Evolutionary conservation across 2,797 vertebrate genomes (phyloP), one percentile per base, ranked within the genome.

Genomic region (Mycteria americana): DNA sequence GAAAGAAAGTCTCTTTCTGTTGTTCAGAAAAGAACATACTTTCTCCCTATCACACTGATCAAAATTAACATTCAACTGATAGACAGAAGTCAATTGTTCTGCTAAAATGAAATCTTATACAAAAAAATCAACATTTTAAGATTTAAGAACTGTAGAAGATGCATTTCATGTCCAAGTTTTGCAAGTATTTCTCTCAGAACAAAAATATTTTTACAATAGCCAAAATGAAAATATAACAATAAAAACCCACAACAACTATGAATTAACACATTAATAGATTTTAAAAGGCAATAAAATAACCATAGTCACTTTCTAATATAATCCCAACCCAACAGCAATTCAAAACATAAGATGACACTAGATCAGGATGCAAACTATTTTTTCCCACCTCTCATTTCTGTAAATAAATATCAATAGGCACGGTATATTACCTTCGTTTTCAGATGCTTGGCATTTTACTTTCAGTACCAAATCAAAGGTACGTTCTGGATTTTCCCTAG

Each of bases 401-500:
- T 39, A 74, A 60, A 48, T 35, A 82, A 70, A 22, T 59, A 73
- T 16, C 45, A 81, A 67, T 2, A 65, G 11, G 13, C 50, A 56
- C 3, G 1, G 68, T 35, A 21, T 12, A 50, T 97, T 98, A 99
- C 99, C 99, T 98, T 99, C 99, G 67, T 99, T 98, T 98, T 99
- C 99, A 88, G 99, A 98, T 53, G 98, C 62, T 50, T 99, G 99
- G 95, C 99, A 99, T 84, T 98, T 98, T 98, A 99, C 99, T 97
- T 99, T 99, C 95, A 99, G 93, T 57, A 99, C 98, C 98, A 99
- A 98, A 98, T 99, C 99, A 98, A 99, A 99, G 28, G 99, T 99
- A 98, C 99, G 99, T 82, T 99, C 98, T 95, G 99, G 99, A 96
- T 99, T 99, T 98, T 99, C 99, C 98, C 99, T 99, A 79, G 76